Evolutionary conservation across 2,888 invertebrate species (phyloP).

Genomic region (Lysandra bellargus): DNA sequence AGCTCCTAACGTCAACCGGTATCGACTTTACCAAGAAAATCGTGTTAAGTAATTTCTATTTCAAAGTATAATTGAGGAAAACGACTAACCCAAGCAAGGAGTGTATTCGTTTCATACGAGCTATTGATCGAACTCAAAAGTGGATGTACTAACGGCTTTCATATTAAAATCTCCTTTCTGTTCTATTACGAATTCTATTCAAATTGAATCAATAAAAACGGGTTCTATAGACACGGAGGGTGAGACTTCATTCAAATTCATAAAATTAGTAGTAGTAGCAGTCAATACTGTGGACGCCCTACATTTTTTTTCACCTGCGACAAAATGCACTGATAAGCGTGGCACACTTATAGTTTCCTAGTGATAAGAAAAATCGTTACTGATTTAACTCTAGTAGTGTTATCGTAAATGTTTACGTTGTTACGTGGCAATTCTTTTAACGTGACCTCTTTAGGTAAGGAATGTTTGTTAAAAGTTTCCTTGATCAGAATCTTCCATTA

Average conservation of each 20-base stretch:
- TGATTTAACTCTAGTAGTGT: constrained; percentile 41
- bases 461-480: constrained; percentile 10
- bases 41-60: constrained; percentile 21
- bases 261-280: not conserved
- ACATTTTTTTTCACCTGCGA: constrained; percentile 49
- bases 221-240: constrained; percentile 10
- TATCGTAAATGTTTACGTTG: constrained; percentile 39
- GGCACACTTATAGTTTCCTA: constrained; percentile 62
- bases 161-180: constrained; percentile 14
- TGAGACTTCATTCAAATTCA: constrained; percentile 9
- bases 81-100: not conserved
- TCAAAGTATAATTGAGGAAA: constrained; percentile 13
- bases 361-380: constrained; percentile 53
- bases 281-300: not conserved
- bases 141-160: constrained; percentile 7
- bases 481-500: not conserved
- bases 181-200: constrained; percentile 2
- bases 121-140: not conserved
- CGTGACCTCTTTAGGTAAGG: not conserved
- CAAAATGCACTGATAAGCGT: constrained; percentile 49
- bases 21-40: constrained; percentile 11
- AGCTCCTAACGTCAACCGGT: not conserved
- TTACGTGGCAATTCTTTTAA: constrained; percentile 30
- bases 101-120: not conserved
- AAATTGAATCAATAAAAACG: constrained; percentile 15